phyloP scores from a whole-genome alignment of 2,888 invertebrate species.

The Ethmia dodecea region DNA sequence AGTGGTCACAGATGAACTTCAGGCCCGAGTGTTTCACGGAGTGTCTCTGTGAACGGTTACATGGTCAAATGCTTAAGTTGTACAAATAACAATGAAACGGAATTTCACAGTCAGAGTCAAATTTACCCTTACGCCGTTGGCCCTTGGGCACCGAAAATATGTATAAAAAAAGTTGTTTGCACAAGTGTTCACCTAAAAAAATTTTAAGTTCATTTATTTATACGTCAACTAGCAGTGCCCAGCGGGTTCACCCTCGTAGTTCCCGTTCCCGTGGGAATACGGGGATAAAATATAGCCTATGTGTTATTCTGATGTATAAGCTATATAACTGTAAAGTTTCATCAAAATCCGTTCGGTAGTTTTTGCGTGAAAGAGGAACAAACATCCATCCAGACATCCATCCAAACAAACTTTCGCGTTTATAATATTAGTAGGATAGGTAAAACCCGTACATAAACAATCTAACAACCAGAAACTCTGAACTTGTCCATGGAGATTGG shows the following conservation, averaged over 20 bases:
- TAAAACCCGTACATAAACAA: neutral
- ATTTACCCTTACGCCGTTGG: neutral
- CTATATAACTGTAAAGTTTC: too few relatives aligned
- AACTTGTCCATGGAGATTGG: too few relatives aligned
- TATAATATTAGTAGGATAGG: too few relatives aligned
- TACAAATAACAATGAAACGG: neutral
- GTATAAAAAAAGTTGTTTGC: neutral
- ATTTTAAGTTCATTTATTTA: neutral
- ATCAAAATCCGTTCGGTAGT: too few relatives aligned
- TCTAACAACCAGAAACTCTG: too few relatives aligned
- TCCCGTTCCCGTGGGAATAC: too few relatives aligned
- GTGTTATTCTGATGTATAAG: too few relatives aligned
- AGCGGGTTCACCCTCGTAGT: too few relatives aligned
- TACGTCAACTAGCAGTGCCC: neutral
- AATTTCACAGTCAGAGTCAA: neutral
- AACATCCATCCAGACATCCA: too few relatives aligned
- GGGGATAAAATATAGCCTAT: too few relatives aligned
- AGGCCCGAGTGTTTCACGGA: conserved; percentile 34
- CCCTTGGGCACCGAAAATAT: neutral
- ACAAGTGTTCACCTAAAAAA: neutral
- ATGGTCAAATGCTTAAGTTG: neutral
- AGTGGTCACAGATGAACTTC: conserved; percentile 49
- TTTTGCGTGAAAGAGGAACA: too few relatives aligned
- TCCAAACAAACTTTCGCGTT: too few relatives aligned
- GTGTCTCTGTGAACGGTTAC: conserved; percentile 40